Percentiles rank a stretch among this genome's conserved stretches.
Conservation (phyloP, 2,113 vertebrate species). For the Cinclus cinclus region DNA sequence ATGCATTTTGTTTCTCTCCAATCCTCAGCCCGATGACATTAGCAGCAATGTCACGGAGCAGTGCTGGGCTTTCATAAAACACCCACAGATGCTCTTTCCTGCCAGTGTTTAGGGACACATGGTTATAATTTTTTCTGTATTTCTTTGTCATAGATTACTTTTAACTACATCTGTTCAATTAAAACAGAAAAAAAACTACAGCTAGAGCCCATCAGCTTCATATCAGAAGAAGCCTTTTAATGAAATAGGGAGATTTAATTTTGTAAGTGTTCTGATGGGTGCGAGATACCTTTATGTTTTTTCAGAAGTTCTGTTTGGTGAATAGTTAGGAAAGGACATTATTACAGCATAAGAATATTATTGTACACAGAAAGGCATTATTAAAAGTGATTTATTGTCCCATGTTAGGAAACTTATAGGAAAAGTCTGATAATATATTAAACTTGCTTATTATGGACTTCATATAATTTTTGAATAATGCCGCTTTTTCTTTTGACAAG, state of each 20-base stretch:
- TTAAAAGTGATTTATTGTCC: conserved; percentile 75
- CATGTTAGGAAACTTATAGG: conserved; percentile 76
- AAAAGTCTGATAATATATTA: conserved; percentile 81
- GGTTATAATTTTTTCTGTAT: conserved; percentile 78
- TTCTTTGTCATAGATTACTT: conserved; percentile 73
- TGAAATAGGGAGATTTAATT: conserved; percentile 69
- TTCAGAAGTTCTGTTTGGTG: conserved; percentile 71
- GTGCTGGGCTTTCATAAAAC: conserved; percentile 73
- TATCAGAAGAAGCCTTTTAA: conserved; percentile 64
- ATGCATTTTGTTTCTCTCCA: conserved; percentile 75
- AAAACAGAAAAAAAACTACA: conserved; percentile 34
- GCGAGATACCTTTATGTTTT: conserved; percentile 63
- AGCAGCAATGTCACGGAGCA: conserved; percentile 73
- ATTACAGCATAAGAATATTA: conserved; percentile 73
- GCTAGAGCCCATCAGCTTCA: conserved; percentile 65
- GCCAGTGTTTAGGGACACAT: conserved; percentile 72
- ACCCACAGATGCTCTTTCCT: conserved; percentile 77
- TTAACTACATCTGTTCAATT: conserved; percentile 77
- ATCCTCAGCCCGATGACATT: conserved; percentile 71
- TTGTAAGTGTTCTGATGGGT: conserved; percentile 59
- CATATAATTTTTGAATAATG: conserved; percentile 80
- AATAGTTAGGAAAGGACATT: conserved; percentile 73
- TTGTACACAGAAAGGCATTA: conserved; percentile 75
- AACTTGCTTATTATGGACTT: conserved; percentile 79
- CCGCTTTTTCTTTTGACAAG: conserved; percentile 80